Evolutionary conservation across 2,797 vertebrate species (phyloP), one percentile per base, ranked within the genome.

Genomic region (Enteromius unitaeniatus): DNA sequence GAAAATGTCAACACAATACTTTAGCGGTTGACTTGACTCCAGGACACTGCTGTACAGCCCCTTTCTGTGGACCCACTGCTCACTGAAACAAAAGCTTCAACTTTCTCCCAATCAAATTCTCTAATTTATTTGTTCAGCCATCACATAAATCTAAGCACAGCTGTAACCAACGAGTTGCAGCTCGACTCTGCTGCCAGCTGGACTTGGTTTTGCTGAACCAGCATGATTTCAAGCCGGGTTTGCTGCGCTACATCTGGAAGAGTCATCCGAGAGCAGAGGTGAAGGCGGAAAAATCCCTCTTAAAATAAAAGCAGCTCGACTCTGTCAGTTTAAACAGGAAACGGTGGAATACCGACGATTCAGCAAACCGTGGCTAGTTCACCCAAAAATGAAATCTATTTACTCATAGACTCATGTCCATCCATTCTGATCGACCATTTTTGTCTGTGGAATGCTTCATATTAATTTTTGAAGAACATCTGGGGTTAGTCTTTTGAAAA

Each of bases 81-180:
- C 64, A 42, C 90, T 91, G 94, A 95, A 95, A 96, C 94, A 95
- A 95, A 83, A 95, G 94, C 58, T 70, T 79, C 78, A 72, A 58
- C 75, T 60, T 79, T 62, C 88, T 92, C 94, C 90, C 90, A 90
- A 95, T 96, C 95, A 96, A 96, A 97, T 97, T 96, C 95, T 89
- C 93, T 95, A 93, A 97, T 97, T 97, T 98, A 98, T 98, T 97
- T 99, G 97, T 97, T 97, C 95, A 96, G 95, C 95, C 94, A 95
- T 96, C 95, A 94, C 94, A 97, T 96, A 97, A 98, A 98, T 95
- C 92, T 95, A 97, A 95, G 95, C 95, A 95, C 96, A 97, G 97
- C 97, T 98, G 97, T 96, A 98, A 97, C 94, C 96, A 96, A 96
- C 97, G 96, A 96, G 94, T 96, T 96, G 95, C 94, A 95, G 95